phyloP scores from a whole-genome alignment of 2,888 invertebrate species.

The Nasonovia ribisnigri region DNA sequence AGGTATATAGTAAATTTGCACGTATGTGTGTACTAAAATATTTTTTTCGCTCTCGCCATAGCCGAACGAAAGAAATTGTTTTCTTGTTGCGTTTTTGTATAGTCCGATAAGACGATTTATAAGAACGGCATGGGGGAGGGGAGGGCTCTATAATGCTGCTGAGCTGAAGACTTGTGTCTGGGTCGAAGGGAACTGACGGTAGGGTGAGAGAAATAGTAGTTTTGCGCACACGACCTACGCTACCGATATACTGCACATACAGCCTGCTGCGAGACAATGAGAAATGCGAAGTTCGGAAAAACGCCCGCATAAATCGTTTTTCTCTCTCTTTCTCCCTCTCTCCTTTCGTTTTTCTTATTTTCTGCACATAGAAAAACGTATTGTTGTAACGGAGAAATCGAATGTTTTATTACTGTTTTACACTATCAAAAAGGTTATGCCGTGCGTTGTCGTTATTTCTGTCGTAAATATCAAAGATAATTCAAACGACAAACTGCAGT shows the following conservation, averaged over 20 bases:
- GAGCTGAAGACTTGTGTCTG: constrained; percentile 48
- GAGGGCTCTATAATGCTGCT: not conserved
- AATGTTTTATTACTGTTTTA: constrained; percentile 64
- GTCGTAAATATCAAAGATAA: constrained; percentile 54
- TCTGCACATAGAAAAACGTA: constrained; percentile 46
- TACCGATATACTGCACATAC: constrained; percentile 18
- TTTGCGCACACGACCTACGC: constrained; percentile 50
- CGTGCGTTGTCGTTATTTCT: constrained; percentile 48
- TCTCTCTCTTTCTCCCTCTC: not conserved
- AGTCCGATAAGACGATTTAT: constrained; percentile 64
- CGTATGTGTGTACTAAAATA: not conserved
- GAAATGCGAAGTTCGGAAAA: constrained; percentile 61
- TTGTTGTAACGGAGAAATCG: constrained; percentile 62
- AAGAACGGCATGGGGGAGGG: not conserved
- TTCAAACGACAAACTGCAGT: constrained; percentile 25
- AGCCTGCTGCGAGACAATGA: constrained; percentile 58
- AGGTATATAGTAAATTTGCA: not conserved
- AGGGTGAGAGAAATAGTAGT: constrained; percentile 55
- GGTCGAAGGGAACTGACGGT: not conserved
- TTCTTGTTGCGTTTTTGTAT: constrained; percentile 53
- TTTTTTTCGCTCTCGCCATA: constrained; percentile 19
- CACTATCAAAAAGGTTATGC: constrained; percentile 57
- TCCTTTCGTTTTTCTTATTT: constrained; percentile 52
- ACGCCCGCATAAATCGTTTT: constrained; percentile 65
- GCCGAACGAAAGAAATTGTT: constrained; percentile 54